Percentiles rank a stretch among this genome's conserved stretches.
Evolutionary conservation across 2,888 invertebrate species (phyloP).

Genomic region (Alloscopus bannaensis): DNA sequence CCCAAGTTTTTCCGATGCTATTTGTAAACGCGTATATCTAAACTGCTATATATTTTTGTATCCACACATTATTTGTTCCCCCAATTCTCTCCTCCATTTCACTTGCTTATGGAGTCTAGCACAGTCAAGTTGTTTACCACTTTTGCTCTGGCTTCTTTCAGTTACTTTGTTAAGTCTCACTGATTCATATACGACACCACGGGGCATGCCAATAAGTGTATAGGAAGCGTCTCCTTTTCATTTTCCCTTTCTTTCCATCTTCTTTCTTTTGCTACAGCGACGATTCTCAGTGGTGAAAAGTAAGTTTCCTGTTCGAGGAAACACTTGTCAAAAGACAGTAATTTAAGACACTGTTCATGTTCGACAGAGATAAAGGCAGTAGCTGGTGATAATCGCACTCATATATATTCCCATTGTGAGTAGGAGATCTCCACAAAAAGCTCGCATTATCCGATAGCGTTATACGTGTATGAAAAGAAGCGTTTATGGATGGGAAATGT

Average conservation of each 20-base stretch:
- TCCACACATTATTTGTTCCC: not conserved
- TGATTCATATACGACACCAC: constrained; percentile 33
- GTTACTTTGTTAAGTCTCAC: constrained; percentile 29
- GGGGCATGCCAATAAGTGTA: no score
- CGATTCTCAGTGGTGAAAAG: constrained; percentile 40
- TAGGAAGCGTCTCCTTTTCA: constrained; percentile 34
- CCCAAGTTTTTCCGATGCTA: no score
- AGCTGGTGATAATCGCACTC: constrained; percentile 39
- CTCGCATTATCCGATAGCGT: no score
- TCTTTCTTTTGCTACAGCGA: not conserved
- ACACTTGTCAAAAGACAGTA: constrained; percentile 62
- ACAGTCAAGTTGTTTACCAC: constrained; percentile 58
- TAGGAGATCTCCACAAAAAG: no score
- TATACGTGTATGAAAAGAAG: no score
- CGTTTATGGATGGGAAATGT: no score
- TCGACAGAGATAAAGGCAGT: constrained; percentile 48
- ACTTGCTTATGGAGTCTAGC: constrained; percentile 2
- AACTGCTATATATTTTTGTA: no score
- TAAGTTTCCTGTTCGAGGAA: constrained; percentile 62
- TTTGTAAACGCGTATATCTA: no score
- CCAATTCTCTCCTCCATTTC: constrained; percentile 23
- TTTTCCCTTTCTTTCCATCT: constrained; percentile 15
- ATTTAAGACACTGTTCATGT: constrained; percentile 62
- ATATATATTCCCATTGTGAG: constrained; percentile 12
- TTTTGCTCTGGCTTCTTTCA: constrained; percentile 36